These are phyloP conservation scores for Nibea coibor DNA, from an alignment of 2,113 vertebrate species.

Conservation along the genomic window DNA sequence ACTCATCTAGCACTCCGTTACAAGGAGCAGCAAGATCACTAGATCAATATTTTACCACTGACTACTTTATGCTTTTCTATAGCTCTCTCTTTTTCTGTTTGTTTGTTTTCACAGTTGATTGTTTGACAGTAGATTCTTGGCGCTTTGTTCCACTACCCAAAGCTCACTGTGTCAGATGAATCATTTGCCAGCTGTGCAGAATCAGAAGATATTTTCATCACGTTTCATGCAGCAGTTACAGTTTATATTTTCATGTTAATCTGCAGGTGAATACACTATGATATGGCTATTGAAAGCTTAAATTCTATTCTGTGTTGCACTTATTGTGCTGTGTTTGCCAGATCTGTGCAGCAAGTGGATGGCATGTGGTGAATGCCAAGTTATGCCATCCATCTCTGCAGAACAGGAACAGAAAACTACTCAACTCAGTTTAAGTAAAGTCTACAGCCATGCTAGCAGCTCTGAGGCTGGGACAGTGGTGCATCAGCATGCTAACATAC, in stretches of 20 bases:
- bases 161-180: neutral
- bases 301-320: neutral
- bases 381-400: neutral
- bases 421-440: neutral
- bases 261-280: neutral
- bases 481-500: neutral
- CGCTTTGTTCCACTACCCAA: neutral
- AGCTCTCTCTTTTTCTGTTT: neutral
- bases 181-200: neutral
- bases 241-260: neutral
- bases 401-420: neutral
- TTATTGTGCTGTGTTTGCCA: neutral
- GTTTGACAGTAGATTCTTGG: neutral
- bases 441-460: neutral
- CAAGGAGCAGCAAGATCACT: slow-evolving; percentile 38
- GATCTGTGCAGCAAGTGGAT: neutral
- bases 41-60: slow-evolving; percentile 6
- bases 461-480: neutral
- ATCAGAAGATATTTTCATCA: neutral
- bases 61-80: neutral
- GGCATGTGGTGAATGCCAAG: neutral
- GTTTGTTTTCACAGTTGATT: neutral
- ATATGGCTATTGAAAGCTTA: neutral
- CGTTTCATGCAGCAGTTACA: neutral
- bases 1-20: slow-evolving; percentile 27